A percentile compares a stretch with the other conserved stretches of the same genome.
phyloP scores from a whole-genome alignment of 2,113 vertebrate species.

The Saimiri boliviensis region DNA sequence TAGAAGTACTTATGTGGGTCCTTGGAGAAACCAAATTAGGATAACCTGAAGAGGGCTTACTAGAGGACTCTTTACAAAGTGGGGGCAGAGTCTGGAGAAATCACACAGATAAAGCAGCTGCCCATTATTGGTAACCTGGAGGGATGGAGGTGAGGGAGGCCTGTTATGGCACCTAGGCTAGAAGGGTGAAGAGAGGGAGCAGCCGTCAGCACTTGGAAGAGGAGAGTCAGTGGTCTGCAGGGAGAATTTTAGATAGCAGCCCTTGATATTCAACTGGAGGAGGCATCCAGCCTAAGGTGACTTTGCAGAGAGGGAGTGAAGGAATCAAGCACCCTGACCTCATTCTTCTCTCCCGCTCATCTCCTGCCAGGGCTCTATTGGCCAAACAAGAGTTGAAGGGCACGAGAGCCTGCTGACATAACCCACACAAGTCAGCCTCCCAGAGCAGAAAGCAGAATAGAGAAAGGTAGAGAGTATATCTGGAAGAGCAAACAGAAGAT shows the following conservation, averaged over 20 bases:
- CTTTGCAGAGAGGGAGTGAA: neutral
- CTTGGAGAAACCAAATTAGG: neutral
- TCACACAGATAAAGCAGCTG: neutral
- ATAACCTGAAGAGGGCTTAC: neutral
- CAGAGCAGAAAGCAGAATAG: neutral
- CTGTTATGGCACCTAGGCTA: neutral
- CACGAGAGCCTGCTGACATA: constrained; percentile 9
- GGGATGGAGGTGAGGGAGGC: neutral
- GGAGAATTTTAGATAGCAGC: neutral
- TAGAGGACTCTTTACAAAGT: neutral
- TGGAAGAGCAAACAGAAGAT: neutral
- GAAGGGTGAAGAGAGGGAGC: neutral
- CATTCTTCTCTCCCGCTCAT: neutral
- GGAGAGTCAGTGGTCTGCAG: neutral
- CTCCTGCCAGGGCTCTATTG: constrained; percentile 6
- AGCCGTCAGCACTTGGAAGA: neutral
- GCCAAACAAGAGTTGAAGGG: neutral
- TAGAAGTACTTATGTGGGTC: neutral
- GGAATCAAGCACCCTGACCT: neutral
- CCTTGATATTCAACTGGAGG: neutral
- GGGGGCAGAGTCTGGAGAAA: neutral
- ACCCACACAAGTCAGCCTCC: neutral
- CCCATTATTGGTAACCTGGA: neutral
- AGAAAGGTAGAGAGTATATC: neutral
- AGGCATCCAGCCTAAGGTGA: neutral